phyloP scores from a whole-genome alignment of 2,113 vertebrate genomes.

The Arenaria interpres region DNA sequence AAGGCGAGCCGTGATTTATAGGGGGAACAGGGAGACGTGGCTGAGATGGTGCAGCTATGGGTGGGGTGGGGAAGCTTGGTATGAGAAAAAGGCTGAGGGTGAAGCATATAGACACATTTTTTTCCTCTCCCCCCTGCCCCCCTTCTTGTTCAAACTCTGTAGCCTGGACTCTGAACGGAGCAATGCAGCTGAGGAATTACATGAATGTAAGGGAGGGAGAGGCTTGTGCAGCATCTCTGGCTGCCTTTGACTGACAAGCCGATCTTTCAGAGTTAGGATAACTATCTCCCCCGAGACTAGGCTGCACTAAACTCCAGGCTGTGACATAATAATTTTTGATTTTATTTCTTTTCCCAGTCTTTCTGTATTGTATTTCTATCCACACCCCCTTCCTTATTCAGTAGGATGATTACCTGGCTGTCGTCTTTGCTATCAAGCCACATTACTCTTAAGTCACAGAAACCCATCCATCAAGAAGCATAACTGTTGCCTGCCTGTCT shows the following conservation, averaged over 20 bases:
- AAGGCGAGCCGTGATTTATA: not conserved
- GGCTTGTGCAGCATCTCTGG: conserved; percentile 11
- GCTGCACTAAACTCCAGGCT: conserved; percentile 2
- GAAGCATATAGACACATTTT: not conserved
- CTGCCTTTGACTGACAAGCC: not conserved
- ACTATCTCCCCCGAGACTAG: not conserved
- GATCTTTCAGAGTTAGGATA: not conserved
- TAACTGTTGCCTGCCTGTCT: not conserved
- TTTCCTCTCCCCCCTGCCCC: not conserved
- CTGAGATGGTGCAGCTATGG: not conserved
- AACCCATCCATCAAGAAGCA: not conserved
- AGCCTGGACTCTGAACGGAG: not conserved
- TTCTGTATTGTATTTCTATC: fast-evolving
- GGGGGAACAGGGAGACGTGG: not conserved
- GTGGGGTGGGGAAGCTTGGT: conserved; percentile 17
- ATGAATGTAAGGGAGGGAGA: conserved; percentile 59
- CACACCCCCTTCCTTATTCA: not conserved
- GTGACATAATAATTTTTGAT: not conserved
- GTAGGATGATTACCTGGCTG: not conserved
- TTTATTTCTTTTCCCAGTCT: not conserved
- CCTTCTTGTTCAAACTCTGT: not conserved
- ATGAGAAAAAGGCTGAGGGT: conserved; percentile 50
- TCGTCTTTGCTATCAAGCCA: not conserved
- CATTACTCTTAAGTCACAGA: not conserved
- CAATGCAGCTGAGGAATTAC: conserved; percentile 51